phyloP scores from a whole-genome alignment of 2,113 vertebrate species.

The Oncorhynchus clarkii region DNA sequence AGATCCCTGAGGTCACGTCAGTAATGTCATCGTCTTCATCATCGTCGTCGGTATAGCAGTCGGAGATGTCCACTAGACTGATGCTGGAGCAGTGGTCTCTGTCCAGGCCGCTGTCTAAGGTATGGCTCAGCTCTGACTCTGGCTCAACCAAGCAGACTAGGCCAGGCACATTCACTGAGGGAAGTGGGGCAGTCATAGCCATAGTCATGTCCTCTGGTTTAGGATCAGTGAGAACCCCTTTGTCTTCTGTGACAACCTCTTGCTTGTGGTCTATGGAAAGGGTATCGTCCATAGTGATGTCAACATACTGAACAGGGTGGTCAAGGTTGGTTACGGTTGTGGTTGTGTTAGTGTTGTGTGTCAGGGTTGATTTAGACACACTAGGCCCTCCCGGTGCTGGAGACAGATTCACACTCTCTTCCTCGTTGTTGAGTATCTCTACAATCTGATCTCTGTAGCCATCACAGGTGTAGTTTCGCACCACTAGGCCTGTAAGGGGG shows the following conservation, averaged over 20 bases:
- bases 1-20: constrained; percentile 79
- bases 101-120: constrained; percentile 58
- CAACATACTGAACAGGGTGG: constrained; percentile 47
- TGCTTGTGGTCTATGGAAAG: constrained; percentile 37
- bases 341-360: constrained; percentile 24
- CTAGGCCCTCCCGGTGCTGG: constrained; percentile 61
- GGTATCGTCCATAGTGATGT: constrained; percentile 22
- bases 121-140: constrained; percentile 57
- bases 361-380: constrained; percentile 39
- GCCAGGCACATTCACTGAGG: constrained; percentile 19
- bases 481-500: constrained; percentile 70
- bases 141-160: constrained; percentile 57
- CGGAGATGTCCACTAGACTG: constrained; percentile 73
- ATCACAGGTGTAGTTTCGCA: constrained; percentile 64
- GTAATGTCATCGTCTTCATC: constrained; percentile 69
- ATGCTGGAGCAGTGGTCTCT: constrained; percentile 64
- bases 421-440: constrained; percentile 51
- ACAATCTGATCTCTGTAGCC: constrained; percentile 63
- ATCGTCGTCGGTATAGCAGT: constrained; percentile 73
- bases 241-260: constrained; percentile 44
- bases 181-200: not conserved
- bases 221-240: constrained; percentile 32
- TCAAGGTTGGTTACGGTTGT: constrained; percentile 23
- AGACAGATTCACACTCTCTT: constrained; percentile 64
- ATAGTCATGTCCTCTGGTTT: constrained; percentile 45